Evolutionary conservation across 1,140 invertebrate genomes (phyloP), one percentile per base, ranked within the genome.

Genomic region (Drosophila leontia): DNA sequence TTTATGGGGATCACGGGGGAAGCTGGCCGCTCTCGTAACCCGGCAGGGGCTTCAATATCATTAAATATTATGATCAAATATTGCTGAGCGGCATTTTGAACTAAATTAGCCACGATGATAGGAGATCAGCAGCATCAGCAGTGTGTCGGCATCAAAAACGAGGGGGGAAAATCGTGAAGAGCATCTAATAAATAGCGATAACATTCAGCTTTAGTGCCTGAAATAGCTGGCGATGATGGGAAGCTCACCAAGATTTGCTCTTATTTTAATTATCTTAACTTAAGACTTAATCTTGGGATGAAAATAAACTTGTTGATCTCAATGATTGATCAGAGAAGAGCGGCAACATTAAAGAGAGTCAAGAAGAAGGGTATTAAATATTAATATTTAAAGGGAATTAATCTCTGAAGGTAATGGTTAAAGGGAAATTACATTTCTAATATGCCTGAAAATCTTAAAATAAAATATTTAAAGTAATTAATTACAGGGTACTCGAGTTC

Each of bases 11-110:
- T 23, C 34, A 13, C 39, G 13, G n/a, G 23, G 55, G 19, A 42
- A 50, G 39, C 34, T 23, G 39, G 32, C 11, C 53, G 42, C 34
- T 51, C 41, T 75, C 41, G 74, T 67, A 78, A 78, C 45, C 58
- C 76, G 75, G 76, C 75, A 78, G 65, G 76, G 75, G 58, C 55
- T 70, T 55, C 45, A 62, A 78, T 78, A 78, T 58, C 67, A 70
- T 87, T 88, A 87, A 90, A 88, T 87, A 90, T 90, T 78, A 87
- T 75, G 84, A 83, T 84, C 81, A 84, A 87, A 87, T 84, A 84
- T 84, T 84, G 84, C 72, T 55, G 56, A 78, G 75, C 75, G 63
- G 75, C 75, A n/a, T 78, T 78, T 75, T 75, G 70, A 75, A 35
- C 57, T 56, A 72, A 75, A 75, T 75, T 75, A 75, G 58, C 70